phyloP scores from a whole-genome alignment of 1,140 invertebrate species.

The Lineus longissimus region DNA sequence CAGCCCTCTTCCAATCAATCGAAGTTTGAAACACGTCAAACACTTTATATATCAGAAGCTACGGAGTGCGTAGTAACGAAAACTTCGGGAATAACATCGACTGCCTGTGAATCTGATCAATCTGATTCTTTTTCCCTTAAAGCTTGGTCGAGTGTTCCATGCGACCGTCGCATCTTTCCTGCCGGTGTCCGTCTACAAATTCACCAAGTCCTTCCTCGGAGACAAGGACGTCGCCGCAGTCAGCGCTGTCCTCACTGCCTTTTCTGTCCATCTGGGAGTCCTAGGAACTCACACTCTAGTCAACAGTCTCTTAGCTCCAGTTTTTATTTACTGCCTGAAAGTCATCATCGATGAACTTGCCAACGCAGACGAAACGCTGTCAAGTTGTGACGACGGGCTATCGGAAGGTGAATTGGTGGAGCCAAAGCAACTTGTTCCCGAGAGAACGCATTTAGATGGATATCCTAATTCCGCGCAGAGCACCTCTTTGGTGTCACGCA shows the following conservation, averaged over 20 bases:
- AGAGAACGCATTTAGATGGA: too few species aligned
- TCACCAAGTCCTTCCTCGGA: constrained; percentile 19
- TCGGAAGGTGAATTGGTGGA: too few species aligned
- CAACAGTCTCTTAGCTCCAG: constrained; percentile 38
- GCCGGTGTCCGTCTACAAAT: constrained; percentile 28
- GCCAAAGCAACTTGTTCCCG: too few species aligned
- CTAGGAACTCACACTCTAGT: constrained; percentile 41
- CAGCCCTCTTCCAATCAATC: too few species aligned
- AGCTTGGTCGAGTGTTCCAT: constrained; percentile 36
- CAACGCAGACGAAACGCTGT: neutral
- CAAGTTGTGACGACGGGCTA: too few species aligned
- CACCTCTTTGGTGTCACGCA: too few species aligned
- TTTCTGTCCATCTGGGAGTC: constrained; percentile 32
- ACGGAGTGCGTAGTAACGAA: too few species aligned
- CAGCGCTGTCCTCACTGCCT: constrained; percentile 29
- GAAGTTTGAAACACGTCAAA: too few species aligned
- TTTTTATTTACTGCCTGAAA: constrained; percentile 28
- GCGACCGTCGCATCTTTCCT: constrained; percentile 32
- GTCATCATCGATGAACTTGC: constrained; percentile 10
- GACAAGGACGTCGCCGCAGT: constrained; percentile 28
- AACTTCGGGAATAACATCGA: too few species aligned
- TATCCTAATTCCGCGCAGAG: too few species aligned
- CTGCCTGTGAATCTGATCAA: too few species aligned
- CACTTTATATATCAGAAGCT: too few species aligned
- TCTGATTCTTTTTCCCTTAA: constrained; percentile 15